A percentile compares a stretch with the other conserved stretches of the same genome.
Conservation (phyloP, 2,888 invertebrate genomes). For the Drosophila seclusa region DNA sequence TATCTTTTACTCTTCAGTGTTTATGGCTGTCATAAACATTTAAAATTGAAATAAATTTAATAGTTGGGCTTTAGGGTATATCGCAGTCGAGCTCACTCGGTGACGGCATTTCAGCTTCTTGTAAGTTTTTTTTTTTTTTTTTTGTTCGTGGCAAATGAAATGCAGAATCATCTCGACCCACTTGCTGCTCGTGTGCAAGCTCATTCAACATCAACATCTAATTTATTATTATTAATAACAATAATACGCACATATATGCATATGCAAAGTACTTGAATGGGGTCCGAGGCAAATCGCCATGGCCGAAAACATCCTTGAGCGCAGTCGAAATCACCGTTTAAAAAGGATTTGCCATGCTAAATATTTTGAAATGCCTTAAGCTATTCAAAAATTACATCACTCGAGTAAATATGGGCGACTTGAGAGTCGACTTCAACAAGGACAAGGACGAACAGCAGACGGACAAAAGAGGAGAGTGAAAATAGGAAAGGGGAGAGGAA, state of each 20-base stretch:
- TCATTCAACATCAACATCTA: constrained; percentile 43
- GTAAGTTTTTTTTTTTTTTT: background rate
- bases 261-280: constrained; percentile 64
- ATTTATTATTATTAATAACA: constrained; percentile 78
- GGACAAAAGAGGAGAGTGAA: background rate
- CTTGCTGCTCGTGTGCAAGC: constrained; percentile 20
- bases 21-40: background rate
- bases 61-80: background rate
- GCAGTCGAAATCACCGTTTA: constrained; percentile 73
- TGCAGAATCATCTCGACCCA: constrained; percentile 23
- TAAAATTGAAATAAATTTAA: background rate
- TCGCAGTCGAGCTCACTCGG: background rate
- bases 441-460: constrained; percentile 2
- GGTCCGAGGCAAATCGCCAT: constrained; percentile 21
- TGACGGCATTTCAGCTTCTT: background rate
- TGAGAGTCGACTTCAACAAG: constrained; percentile 40
- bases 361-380: constrained; percentile 77
- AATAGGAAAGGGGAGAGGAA: background rate
- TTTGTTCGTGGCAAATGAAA: constrained; percentile 34
- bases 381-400: constrained; percentile 80
- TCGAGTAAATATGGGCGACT: constrained; percentile 76
- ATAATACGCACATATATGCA: constrained; percentile 67
- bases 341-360: constrained; percentile 81
- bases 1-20: background rate
- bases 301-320: constrained; percentile 38